Conservation (phyloP, 2,888 invertebrate genomes). For the Hofmannophila pseudospretella region DNA sequence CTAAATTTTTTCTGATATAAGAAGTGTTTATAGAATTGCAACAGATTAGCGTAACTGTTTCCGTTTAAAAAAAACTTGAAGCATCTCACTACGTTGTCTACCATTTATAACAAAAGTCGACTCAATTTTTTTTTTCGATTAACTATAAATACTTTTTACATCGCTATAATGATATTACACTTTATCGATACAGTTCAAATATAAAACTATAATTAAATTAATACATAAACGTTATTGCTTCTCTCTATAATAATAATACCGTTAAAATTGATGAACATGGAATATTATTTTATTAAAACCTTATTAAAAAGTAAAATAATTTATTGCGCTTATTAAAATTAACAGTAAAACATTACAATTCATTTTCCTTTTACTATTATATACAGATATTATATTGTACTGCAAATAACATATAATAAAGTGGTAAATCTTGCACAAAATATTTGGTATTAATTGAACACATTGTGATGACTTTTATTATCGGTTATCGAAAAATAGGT, state of each 20-base stretch:
- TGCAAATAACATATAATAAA: slow-evolving; percentile 29
- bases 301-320: slow-evolving; percentile 21
- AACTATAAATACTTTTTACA: no score
- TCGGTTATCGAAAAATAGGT: slow-evolving; percentile 1
- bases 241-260: slow-evolving; percentile 17
- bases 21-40: no score
- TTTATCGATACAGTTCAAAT: no score
- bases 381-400: background rate
- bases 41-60: no score
- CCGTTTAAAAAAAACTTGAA: no score
- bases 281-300: slow-evolving; percentile 10
- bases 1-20: no score
- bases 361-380: slow-evolving; percentile 24
- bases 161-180: no score
- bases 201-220: background rate
- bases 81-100: no score
- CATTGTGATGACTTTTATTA: slow-evolving; percentile 56
- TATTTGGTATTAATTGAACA: slow-evolving; percentile 72
- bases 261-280: slow-evolving; percentile 13
- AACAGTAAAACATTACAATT: background rate
- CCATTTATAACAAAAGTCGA: no score
- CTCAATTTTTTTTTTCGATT: no score
- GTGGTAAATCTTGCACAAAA: slow-evolving; percentile 46
- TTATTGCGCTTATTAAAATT: slow-evolving; percentile 24
- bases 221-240: slow-evolving; percentile 7